Evolutionary conservation across 2,113 vertebrate species (phyloP).

Genomic region (Macaca nemestrina): DNA sequence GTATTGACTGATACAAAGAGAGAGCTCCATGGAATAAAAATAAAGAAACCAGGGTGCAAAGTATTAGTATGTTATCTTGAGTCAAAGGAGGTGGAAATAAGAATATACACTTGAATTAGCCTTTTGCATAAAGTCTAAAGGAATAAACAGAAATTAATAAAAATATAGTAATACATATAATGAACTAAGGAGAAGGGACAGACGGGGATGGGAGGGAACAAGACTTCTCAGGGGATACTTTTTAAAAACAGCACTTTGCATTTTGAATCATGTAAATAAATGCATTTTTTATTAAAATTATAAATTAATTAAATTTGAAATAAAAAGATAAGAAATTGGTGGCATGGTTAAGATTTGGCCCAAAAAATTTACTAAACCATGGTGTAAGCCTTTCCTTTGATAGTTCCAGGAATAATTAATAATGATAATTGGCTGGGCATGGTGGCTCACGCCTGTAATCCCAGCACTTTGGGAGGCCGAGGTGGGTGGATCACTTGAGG

Average conservation of each 20-base stretch:
- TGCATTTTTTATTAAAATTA: not conserved
- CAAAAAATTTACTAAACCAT: not conserved
- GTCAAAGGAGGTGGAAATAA: not conserved
- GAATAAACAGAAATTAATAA: not conserved
- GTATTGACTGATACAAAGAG: not conserved
- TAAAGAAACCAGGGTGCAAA: not conserved
- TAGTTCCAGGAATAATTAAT: not conserved
- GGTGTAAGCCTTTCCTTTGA: not conserved
- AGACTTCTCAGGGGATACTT: not conserved
- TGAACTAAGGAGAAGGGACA: not conserved
- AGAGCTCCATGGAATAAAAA: not conserved
- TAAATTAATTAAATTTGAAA: slow-evolving; percentile 36
- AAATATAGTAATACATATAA: not conserved
- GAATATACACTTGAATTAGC: not conserved
- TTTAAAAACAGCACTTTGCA: not conserved
- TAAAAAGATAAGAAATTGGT: not conserved
- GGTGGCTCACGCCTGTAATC: no score
- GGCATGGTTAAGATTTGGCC: slow-evolving; percentile 3
- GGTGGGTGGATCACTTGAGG: no score
- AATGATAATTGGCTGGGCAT: not conserved
- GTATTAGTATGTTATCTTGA: not conserved
- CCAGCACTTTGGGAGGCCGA: no score
- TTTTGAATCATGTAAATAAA: not conserved
- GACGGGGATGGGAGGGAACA: not conserved
- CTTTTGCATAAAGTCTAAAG: not conserved